A percentile compares a stretch with the other conserved stretches of the same genome.
Conservation (phyloP, 2,113 vertebrate species). For the Grallaria varia region DNA sequence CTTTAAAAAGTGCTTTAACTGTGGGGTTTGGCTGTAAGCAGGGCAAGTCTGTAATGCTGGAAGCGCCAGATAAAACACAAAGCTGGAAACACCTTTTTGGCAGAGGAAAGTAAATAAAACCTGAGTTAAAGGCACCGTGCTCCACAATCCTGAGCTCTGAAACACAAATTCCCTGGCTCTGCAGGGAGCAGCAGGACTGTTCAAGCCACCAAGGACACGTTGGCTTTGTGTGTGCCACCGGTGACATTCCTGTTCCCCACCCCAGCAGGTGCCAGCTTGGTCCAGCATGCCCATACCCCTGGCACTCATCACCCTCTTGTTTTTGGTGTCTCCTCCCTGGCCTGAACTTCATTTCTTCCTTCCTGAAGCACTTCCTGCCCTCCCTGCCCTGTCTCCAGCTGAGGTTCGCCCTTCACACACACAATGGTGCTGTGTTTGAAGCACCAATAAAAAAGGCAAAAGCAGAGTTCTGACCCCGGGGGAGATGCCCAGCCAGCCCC, state of each 20-base stretch:
- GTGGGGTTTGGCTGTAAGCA: neutral
- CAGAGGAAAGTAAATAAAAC: neutral
- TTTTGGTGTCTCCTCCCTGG: neutral
- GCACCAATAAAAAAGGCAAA: neutral
- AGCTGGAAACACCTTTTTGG: neutral
- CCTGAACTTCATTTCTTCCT: neutral
- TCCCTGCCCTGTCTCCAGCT: neutral
- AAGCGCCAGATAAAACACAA: neutral
- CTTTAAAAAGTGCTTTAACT: neutral
- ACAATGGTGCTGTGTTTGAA: neutral
- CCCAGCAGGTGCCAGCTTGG: neutral
- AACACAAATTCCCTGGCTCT: neutral
- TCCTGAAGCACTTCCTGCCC: neutral
- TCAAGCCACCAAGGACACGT: neutral
- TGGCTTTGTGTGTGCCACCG: neutral
- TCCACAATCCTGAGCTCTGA: neutral
- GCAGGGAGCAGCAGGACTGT: neutral
- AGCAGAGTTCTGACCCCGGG: neutral
- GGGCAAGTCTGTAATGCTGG: neutral
- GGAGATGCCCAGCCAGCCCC: neutral
- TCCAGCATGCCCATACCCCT: accelerated
- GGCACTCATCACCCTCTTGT: neutral
- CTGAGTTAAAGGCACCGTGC: neutral
- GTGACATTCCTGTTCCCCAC: neutral
- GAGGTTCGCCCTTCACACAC: neutral